Evolutionary conservation across 2,888 invertebrate genomes (phyloP).

Genomic region (Stenurella melanura): DNA sequence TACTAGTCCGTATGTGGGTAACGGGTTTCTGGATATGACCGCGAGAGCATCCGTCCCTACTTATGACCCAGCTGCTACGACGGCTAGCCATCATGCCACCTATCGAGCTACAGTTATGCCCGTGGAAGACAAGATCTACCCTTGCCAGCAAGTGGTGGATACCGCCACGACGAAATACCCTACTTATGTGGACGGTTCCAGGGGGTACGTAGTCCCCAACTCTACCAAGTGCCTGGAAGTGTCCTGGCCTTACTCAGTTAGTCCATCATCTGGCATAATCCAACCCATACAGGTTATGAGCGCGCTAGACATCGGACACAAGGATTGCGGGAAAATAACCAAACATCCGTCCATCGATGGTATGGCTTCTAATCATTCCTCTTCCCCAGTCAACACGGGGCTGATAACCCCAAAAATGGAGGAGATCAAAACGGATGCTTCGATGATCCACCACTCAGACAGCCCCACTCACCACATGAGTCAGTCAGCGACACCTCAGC

Average conservation of each 20-base stretch:
- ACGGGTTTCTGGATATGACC: constrained; percentile 88
- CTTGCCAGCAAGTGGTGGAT: constrained; percentile 77
- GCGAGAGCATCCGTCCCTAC: constrained; percentile 79
- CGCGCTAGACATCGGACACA: constrained; percentile 63
- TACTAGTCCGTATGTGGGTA: constrained; percentile 81
- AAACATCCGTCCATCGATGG: constrained; percentile 74
- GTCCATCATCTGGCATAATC: constrained; percentile 73
- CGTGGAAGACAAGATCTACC: constrained; percentile 78
- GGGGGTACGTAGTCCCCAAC: constrained; percentile 76
- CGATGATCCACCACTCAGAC: constrained; percentile 59
- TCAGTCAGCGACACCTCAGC: constrained; percentile 66
- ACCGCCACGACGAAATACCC: constrained; percentile 76
- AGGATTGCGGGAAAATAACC: constrained; percentile 66
- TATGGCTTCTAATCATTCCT: constrained; percentile 77
- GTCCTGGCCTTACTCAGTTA: constrained; percentile 74
- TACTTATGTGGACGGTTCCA: constrained; percentile 77
- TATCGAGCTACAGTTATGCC: constrained; percentile 71
- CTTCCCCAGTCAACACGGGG: constrained; percentile 78
- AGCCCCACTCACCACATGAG: constrained; percentile 61
- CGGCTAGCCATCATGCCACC: constrained; percentile 72
- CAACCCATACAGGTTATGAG: constrained; percentile 73
- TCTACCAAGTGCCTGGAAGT: constrained; percentile 73
- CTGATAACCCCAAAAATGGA: constrained; percentile 79
- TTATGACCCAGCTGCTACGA: constrained; percentile 74
- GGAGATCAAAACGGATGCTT: constrained; percentile 75